Evolutionary conservation across 2,797 vertebrate species (phyloP), one percentile per base, ranked within the genome.

Genomic region (Crocidura indochinensis): DNA sequence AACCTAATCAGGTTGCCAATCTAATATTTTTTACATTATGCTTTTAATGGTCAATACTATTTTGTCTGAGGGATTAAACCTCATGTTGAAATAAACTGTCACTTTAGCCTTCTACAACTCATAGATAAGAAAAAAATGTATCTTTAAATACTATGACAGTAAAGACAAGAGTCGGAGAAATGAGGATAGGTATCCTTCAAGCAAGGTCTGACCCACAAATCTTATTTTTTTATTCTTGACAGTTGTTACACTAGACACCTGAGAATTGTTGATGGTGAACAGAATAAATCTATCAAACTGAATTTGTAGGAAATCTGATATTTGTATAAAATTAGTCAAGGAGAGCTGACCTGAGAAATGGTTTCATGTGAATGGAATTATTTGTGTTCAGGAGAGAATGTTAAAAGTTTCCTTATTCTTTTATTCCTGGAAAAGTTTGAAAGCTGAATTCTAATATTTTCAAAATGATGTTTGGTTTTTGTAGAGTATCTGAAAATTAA

Each of bases 401-500:
- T 47, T 87, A 74, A 77, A 24, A 1, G 53, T 49, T 47, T 1
- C 44, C 82, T 78, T 2, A 81, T 91, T 22, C 89, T 91, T 91
- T 60, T 38, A 62, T 65, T 19, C 49, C 72, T 22, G 10, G 15
- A 10, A 44, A 68, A 8, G 90, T 88, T 64, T 68, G n/a, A 93
- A 90, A 82, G 27, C 31, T 87, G 27, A 86, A 71, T 60, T 78
- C 10, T 68, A 91, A 76, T 60, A 69, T 49, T 91, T 87, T 78
- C 27, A 87, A 38, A 72, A 53, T n/a, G 75, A 1, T 19, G 81
- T 60, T 81, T 78, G 17, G 47, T 92, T 51, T 51, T 64, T 84
- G 19, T 38, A 68, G 65, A 75, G 14, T 81, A 78, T 19, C 86
- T 69, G 53, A 71, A 94, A 93, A 94, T 86, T 88, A 81, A 94